Evolutionary conservation across 2,797 vertebrate genomes (phyloP), one percentile per base, ranked within the genome.

Genomic region (Sebastiscus albofasciatus): DNA sequence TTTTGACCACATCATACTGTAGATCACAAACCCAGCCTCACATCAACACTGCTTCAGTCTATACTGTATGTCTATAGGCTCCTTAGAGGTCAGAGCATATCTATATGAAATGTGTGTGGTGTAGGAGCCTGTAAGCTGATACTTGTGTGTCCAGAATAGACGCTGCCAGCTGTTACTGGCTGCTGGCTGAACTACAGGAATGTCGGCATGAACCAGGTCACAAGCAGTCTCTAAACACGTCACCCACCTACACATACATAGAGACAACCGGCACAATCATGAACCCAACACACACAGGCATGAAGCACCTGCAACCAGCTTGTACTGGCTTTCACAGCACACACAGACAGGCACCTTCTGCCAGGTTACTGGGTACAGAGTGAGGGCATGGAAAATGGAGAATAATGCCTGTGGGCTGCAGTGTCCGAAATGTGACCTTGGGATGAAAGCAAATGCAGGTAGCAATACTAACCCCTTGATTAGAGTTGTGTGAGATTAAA

Each of bases 61-160:
- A 31, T 82, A 64, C 42, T 66, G 61, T n/a, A 42, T 3, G 2
- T 72, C 72, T 80, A 81, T 31, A 75, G 31, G 66, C 39, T 72
- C 36, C 56, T 13, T 9, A 52, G 71, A 74, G 79, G 81, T 72
- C 73, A 75, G 69, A 72, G 56, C 56, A 76, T 26, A 33, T 62
- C n/a, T 72, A 75, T 42, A 49, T 69, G 24, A 27, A 55, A 49
- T 20, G 24, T 42, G 67, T 62, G 54, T 46, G 22, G 31, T 22
- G 2, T 72, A 42, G 36, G 5, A 74, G 31, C 58, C 29, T 75
- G 83, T 72, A 75, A 89, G 13, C 58, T 76, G 78, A 91, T 27
- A 84, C 60, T 14, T 56, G 74, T 75, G 55, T 81, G 86, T 89
- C 89, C 89, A 72, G 91, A 94, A 94, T 91, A 93, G 92, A 87